Conservation (phyloP, 2,797 vertebrate species). For the Phaenicophaeus curvirostris region DNA sequence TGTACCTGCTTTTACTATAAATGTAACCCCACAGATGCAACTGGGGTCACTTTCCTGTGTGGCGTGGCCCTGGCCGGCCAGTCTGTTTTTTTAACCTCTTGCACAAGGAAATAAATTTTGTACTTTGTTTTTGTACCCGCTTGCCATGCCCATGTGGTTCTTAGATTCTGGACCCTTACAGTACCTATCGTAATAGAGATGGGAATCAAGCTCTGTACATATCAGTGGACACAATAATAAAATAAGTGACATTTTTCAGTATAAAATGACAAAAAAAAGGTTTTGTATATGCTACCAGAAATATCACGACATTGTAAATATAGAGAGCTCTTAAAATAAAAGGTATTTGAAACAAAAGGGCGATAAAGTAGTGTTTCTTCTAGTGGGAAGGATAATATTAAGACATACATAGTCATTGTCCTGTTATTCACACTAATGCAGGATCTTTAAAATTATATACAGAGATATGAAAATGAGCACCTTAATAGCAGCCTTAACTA, state of each 20-base stretch:
- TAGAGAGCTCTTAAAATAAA: not conserved
- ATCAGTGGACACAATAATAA: not conserved
- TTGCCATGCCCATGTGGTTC: too few species aligned
- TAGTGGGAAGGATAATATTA: not conserved
- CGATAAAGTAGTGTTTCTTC: too few species aligned
- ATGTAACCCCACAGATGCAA: too few species aligned
- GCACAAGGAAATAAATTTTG: too few species aligned
- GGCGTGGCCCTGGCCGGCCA: too few species aligned
- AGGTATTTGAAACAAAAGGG: not conserved
- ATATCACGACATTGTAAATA: not conserved
- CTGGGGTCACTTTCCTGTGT: too few species aligned
- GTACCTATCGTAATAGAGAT: not conserved
- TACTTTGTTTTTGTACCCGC: too few species aligned
- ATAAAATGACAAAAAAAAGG: not conserved
- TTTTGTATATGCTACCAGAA: not conserved
- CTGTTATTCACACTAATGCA: not conserved
- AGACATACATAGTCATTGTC: not conserved
- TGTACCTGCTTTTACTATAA: too few species aligned
- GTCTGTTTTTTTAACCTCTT: too few species aligned
- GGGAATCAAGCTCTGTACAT: not conserved
- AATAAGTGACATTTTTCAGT: not conserved
- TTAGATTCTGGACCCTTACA: too few species aligned
- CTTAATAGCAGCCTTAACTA: slow-evolving; percentile 15
- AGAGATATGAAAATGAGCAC: not conserved
- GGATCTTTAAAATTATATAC: slow-evolving; percentile 1